These are phyloP conservation scores for Leucozona laternaria DNA, from an alignment of 2,888 invertebrate genomes.

Conservation along the genomic window DNA sequence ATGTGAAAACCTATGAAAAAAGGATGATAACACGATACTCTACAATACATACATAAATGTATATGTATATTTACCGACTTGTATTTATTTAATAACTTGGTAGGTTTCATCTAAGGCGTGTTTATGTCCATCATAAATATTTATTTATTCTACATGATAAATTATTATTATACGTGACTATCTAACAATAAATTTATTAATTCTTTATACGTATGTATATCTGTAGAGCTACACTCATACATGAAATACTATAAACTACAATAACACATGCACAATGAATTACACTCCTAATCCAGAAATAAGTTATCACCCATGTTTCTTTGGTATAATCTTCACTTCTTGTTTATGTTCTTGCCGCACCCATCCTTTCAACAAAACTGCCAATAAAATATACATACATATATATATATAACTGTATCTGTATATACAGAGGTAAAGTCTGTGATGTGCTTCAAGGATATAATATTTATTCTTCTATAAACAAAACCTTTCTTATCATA, in stretches of 20 bases:
- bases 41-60: too few relatives aligned
- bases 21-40: constrained; percentile 6
- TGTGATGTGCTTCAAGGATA: background rate
- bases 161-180: constrained; percentile 44
- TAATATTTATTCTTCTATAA: constrained; percentile 1
- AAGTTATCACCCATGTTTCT: constrained; percentile 61
- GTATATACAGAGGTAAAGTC: background rate
- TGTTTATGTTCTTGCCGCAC: constrained; percentile 12
- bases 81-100: constrained; percentile 6
- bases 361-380: constrained; percentile 27
- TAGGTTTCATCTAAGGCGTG: constrained; percentile 8
- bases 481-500: background rate
- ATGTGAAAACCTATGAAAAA: background rate
- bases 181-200: constrained; percentile 32
- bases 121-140: constrained; percentile 44
- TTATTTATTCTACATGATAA: constrained; percentile 42
- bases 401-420: too few relatives aligned
- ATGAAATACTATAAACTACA: constrained; percentile 17
- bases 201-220: too few relatives aligned
- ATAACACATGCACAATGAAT: constrained; percentile 17
- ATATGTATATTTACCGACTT: background rate
- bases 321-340: constrained; percentile 26
- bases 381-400: constrained; percentile 25
- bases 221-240: background rate
- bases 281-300: constrained; percentile 42